A percentile compares a stretch with the other conserved stretches of the same genome.
phyloP scores from a whole-genome alignment of 2,888 invertebrate species.

The Myopa tessellatipennis region DNA sequence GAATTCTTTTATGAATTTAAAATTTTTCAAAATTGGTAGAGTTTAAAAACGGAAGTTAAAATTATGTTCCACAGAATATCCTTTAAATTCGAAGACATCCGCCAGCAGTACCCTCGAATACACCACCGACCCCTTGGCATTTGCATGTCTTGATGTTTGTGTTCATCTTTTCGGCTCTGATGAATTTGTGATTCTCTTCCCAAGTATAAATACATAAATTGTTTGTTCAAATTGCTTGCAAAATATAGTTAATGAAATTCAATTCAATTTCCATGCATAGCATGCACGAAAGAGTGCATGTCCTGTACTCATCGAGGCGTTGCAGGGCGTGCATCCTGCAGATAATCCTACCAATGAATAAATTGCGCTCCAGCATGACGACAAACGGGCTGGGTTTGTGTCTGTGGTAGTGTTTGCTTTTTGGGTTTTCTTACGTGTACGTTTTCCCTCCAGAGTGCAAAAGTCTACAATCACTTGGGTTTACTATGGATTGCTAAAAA shows the following conservation, averaged over 20 bases:
- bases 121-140: neutral
- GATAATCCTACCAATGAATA: conserved; percentile 26
- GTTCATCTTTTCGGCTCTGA: neutral
- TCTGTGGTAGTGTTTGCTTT: neutral
- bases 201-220: neutral
- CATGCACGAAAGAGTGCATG: conserved; percentile 11
- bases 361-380: conserved; percentile 15
- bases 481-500: neutral
- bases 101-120: too few species aligned
- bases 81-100: too few species aligned
- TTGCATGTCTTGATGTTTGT: neutral
- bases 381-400: neutral
- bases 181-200: too few species aligned
- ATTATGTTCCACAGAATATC: too few species aligned
- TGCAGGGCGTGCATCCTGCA: neutral
- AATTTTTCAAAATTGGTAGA: too few species aligned
- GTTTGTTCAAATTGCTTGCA: neutral
- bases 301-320: neutral
- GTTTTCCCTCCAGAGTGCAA: neutral
- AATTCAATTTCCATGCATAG: neutral
- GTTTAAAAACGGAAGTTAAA: too few species aligned
- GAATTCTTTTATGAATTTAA: too few species aligned
- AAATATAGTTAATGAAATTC: conserved; percentile 14
- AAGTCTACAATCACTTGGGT: neutral
- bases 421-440: neutral